These are phyloP conservation scores for Threskiornis aethiopicus DNA, from an alignment of 2,797 vertebrate genomes.

Conservation along the genomic window DNA sequence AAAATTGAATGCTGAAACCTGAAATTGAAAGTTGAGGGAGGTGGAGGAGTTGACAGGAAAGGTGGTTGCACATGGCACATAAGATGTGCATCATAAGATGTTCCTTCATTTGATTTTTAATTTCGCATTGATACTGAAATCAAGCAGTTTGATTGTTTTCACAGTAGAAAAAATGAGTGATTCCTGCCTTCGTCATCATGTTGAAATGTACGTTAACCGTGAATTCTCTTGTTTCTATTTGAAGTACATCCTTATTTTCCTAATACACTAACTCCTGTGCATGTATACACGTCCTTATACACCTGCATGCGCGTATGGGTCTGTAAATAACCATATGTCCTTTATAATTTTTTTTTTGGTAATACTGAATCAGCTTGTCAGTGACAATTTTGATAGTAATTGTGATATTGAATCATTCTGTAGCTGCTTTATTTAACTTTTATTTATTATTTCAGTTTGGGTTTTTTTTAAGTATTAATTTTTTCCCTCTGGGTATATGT, in stretches of 20 bases:
- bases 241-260: background rate
- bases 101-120: background rate
- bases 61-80: background rate
- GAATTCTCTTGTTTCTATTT: background rate
- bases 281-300: background rate
- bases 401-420: background rate
- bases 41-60: background rate
- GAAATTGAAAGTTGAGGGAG: background rate
- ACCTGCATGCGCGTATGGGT: background rate
- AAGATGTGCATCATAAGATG: background rate
- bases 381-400: background rate
- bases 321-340: background rate
- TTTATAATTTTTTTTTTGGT: background rate
- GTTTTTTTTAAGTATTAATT: rapidly evolving
- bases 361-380: background rate
- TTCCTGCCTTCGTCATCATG: background rate
- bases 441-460: background rate
- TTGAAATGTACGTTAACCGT: background rate
- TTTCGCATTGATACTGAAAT: background rate
- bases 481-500: background rate
- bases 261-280: background rate
- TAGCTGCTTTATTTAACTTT: background rate
- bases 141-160: background rate
- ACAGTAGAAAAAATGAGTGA: background rate
- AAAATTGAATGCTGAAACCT: background rate